Evolutionary conservation across 2,797 vertebrate species (phyloP).

Genomic region (Rhyacichthys aspro): DNA sequence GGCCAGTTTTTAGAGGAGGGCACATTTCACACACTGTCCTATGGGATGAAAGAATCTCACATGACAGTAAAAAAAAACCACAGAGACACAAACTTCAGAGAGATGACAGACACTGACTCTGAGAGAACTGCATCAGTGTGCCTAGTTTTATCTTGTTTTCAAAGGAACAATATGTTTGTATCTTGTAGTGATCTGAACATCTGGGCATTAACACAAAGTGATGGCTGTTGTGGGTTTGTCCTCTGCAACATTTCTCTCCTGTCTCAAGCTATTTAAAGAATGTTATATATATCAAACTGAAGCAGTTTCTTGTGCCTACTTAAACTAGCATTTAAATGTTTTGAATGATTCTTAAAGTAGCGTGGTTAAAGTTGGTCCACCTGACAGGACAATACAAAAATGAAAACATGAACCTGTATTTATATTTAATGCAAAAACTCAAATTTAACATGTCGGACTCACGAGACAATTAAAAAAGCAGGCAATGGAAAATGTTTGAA

Average conservation of each 20-base stretch:
- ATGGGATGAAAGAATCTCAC: slow-evolving; percentile 59
- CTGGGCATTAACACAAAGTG: no score
- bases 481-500: no score
- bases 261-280: no score
- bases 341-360: slow-evolving; percentile 66
- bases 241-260: no score
- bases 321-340: slow-evolving; percentile 14
- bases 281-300: no score
- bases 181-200: background rate
- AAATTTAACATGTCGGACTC: no score
- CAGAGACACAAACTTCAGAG: slow-evolving; percentile 14
- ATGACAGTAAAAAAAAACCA: slow-evolving; percentile 55
- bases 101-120: background rate
- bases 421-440: no score
- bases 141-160: background rate
- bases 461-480: no score
- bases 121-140: background rate
- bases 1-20: slow-evolving; percentile 52
- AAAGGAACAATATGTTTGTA: background rate
- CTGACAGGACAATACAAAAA: no score
- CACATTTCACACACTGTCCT: slow-evolving; percentile 56
- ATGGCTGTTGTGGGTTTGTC: no score
- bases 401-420: no score
- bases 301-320: no score
- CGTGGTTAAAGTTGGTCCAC: slow-evolving; percentile 19